Base-by-base conservation (phyloP, 1,140 invertebrate genomes). In the Platyura marginata region DNA sequence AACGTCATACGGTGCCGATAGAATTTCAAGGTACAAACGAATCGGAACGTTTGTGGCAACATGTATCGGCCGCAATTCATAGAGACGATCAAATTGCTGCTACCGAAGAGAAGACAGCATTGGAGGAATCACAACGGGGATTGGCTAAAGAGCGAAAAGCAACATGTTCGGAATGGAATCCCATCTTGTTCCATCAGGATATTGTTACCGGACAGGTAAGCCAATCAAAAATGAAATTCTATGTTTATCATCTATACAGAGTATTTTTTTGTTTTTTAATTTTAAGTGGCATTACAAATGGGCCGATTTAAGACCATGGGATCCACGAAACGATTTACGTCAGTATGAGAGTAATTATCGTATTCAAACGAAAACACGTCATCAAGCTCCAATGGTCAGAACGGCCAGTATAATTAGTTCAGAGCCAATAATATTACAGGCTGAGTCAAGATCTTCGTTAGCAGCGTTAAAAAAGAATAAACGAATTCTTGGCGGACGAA, bases 91-190 rank as follows among this genome's bases (percentile, higher is more conserved):
- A 86, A 67, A 61, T 75, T 23, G 75, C 74, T 11, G 90, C 90
- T 0, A 95, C 89, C 3, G 77, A 88, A 40, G 83, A 90, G 51
- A 95, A 95, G 64, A 90, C 83, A 3, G 61, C 75, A 37, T 66
- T 94, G 34, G 90, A 95, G 53, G 86, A 92, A 55, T 75, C 72
- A 8, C 90, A 95, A 60, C 68, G 90, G 16, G 49, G 59, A 16
- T 43, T 54, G 0, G 60, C 59, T 11, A 60, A 52, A 51, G 75
- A 81, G 41, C 64, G 82, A 3, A 72, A 75, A 48, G 57, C 62
- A 1, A 68, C 65, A 45, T 67, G 71, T 37, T 63, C 70, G 32
- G 70, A 74, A 40, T 84, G 81, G 74, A 50, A 68, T 29, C 76
- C 83, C 0, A 70, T 69, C 37, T 69, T 80, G 50, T 89, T 90